phyloP scores from a whole-genome alignment of 2,797 vertebrate genomes.

The Parambassis ranga region DNA sequence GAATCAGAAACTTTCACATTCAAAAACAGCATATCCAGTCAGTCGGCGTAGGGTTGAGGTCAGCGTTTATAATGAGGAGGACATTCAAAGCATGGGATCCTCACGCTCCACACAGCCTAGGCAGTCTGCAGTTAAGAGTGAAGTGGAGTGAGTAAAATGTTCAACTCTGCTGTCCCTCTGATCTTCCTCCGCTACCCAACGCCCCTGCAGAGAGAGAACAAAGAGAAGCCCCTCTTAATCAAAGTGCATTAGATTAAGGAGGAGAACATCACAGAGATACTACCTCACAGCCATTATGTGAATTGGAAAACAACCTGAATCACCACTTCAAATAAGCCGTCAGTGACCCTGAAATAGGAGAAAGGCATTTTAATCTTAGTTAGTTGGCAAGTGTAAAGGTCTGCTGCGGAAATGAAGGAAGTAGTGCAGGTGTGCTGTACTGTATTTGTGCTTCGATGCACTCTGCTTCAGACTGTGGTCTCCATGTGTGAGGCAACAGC shows the following conservation, averaged over 20 bases:
- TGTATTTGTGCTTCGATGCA: background rate
- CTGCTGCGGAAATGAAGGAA: conserved; percentile 30
- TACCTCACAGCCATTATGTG: conserved; percentile 58
- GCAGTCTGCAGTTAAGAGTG: conserved; percentile 57
- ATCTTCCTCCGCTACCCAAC: conserved; percentile 60
- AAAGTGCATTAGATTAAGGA: conserved; percentile 77
- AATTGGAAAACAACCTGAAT: conserved; percentile 72
- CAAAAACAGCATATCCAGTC: conserved; percentile 6
- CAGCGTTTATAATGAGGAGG: conserved; percentile 38
- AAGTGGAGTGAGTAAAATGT: conserved; percentile 74
- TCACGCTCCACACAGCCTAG: conserved; percentile 11
- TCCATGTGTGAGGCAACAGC: conserved; percentile 22
- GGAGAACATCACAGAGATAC: conserved; percentile 71
- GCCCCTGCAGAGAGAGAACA: conserved; percentile 76
- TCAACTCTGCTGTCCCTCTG: conserved; percentile 60
- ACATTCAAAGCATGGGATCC: conserved; percentile 52
- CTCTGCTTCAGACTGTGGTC: background rate
- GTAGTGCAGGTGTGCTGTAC: conserved; percentile 11
- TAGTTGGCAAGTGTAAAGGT: conserved; percentile 48
- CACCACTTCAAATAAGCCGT: conserved; percentile 67
- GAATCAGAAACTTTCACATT: conserved; percentile 13
- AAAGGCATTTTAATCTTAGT: conserved; percentile 72
- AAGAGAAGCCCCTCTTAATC: conserved; percentile 73
- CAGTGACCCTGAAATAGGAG: conserved; percentile 69
- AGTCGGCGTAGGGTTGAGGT: conserved; percentile 27